phyloP scores from a whole-genome alignment of 2,888 invertebrate genomes.

The Scrobipalpa costella region DNA sequence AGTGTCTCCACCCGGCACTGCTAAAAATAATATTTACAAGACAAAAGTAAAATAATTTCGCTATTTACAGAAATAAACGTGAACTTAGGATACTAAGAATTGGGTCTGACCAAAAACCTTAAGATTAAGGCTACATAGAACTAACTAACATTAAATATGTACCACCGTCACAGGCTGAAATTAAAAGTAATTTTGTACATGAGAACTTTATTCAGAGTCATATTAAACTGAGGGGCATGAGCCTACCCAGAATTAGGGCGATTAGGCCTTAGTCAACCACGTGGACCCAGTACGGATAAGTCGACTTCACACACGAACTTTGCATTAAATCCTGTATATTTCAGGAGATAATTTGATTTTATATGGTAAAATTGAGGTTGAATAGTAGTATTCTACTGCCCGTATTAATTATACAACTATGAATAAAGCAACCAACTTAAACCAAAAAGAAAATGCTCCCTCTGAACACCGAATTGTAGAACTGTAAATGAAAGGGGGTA shows the following conservation, averaged over 20 bases:
- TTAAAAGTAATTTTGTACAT: slow-evolving; percentile 18
- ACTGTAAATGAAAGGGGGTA: slow-evolving; percentile 10
- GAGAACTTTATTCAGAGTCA: slow-evolving; percentile 14
- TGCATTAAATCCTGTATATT: too few relatives aligned
- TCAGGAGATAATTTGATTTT: too few relatives aligned
- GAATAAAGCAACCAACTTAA: slow-evolving; percentile 12
- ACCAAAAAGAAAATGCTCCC: slow-evolving; percentile 16
- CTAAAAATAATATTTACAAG: not conserved
- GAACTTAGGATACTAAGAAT: slow-evolving; percentile 2
- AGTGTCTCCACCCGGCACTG: not conserved
- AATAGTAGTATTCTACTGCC: too few relatives aligned
- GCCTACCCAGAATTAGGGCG: not conserved
- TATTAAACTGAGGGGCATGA: not conserved
- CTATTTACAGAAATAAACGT: slow-evolving; percentile 23
- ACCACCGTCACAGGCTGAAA: slow-evolving; percentile 31
- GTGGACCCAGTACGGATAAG: not conserved
- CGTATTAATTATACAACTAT: not conserved
- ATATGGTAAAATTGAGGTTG: too few relatives aligned
- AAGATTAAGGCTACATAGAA: slow-evolving; percentile 11
- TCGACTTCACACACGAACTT: not conserved
- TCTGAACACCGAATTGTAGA: slow-evolving; percentile 10
- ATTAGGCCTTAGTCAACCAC: not conserved
- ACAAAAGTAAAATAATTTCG: not conserved
- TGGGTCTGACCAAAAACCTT: slow-evolving; percentile 23
- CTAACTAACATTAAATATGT: slow-evolving; percentile 20